These are phyloP conservation scores for Epizoanthus ramosus DNA, from an alignment of 92 coral and sea anemone genomes.

Conservation along the genomic window DNA sequence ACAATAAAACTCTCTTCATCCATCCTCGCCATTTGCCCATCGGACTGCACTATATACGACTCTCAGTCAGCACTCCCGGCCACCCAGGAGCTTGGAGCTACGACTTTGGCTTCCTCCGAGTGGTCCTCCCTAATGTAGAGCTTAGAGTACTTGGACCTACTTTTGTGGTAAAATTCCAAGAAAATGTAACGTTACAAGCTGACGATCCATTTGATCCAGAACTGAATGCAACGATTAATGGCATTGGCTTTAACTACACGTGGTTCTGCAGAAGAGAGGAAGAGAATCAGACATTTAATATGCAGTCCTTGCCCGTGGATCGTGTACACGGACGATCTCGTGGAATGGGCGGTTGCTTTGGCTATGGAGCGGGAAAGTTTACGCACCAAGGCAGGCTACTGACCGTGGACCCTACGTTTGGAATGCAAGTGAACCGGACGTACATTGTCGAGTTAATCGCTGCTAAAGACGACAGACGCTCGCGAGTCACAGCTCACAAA, in stretches of 20 bases:
- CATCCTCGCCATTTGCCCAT: slow-evolving; percentile 30
- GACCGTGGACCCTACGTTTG: slow-evolving; percentile 38
- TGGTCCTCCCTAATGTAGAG: slow-evolving; percentile 57
- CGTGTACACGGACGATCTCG: slow-evolving; percentile 34
- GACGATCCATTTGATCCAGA: slow-evolving; percentile 63
- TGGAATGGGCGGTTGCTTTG: slow-evolving; percentile 77
- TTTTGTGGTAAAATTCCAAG: slow-evolving; percentile 61
- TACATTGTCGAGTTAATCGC: slow-evolving; percentile 15
- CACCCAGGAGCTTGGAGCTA: slow-evolving; percentile 63
- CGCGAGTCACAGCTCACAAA: slow-evolving; percentile 4
- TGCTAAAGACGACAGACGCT: background rate
- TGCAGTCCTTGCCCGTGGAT: slow-evolving; percentile 52
- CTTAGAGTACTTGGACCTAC: slow-evolving; percentile 55
- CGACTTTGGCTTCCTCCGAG: slow-evolving; percentile 73
- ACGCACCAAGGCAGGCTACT: background rate
- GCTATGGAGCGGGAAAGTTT: slow-evolving; percentile 64
- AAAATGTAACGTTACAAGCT: slow-evolving; percentile 55
- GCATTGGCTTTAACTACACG: slow-evolving; percentile 44
- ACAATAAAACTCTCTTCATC: slow-evolving; percentile 35
- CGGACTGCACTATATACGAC: slow-evolving; percentile 62
- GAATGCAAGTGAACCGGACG: slow-evolving; percentile 46
- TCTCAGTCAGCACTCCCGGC: slow-evolving; percentile 52
- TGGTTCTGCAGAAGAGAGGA: slow-evolving; percentile 75
- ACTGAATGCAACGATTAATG: background rate
- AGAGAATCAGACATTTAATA: slow-evolving; percentile 46